Base-by-base conservation (phyloP, 2,113 vertebrate genomes). In the Eulemur rufifrons region DNA sequence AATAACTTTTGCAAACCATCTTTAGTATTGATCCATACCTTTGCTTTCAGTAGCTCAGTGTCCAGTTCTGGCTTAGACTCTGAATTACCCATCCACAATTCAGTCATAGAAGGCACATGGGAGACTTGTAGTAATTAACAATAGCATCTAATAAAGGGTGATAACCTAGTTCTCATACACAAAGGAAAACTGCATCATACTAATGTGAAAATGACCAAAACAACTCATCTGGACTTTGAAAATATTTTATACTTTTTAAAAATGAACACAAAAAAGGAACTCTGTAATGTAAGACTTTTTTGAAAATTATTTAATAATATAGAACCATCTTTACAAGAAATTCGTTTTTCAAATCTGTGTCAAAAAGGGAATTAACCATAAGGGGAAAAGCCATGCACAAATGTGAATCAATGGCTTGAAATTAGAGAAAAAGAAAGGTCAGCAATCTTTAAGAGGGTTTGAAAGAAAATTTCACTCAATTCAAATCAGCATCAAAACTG, bases 381-480 rank as follows among this genome's bases (percentile, higher is more conserved):
- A 59, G n/a, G 20, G 8, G 29, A 74, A 74, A 96, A 73, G 2
- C 8, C 27, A 94, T 61, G 20, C 1, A 84, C 71, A 77, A 89
- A 82, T 94, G 86, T 83, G 74, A 89, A 80, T 86, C 29, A 91
- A 29, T 95, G 20, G 1, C 73, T 95, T 96, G 42, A 95, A 92
- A 86, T 77, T 89, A 78, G 83, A 73, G 50, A 29, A 76, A 68
- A 89, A 63, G 10, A 56, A 63, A 91, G 23, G 32, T 85, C 37
- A 93, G 37, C 3, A 6, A 54, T 83, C 18, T 80, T 86, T 21
- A 34, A 63, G 42, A 90, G 32, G 8, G 20, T 77, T 94, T 86
- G 21, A 89, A 92, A 80, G 37, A 90, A 95, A 86, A 91, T 78
- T 95, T 59, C 37, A 93, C 42, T 94, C 77, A 83, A 34, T 86